phyloP scores from a whole-genome alignment of 2,113 vertebrate species.

The Amia ocellicauda region DNA sequence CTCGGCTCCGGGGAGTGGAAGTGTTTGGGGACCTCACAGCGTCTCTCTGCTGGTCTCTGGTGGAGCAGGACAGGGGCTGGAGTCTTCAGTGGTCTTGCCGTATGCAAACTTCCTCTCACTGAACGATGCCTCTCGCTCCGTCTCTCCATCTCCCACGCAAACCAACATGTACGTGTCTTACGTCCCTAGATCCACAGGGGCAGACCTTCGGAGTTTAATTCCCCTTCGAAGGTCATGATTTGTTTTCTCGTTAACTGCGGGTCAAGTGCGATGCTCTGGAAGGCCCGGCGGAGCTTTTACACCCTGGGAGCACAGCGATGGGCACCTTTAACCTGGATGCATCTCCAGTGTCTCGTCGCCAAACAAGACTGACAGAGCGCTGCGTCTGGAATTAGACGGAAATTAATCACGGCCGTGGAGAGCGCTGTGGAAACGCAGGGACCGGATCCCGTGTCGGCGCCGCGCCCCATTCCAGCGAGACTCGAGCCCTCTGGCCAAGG shows the following conservation, averaged over 20 bases:
- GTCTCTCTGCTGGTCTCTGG: too few relatives aligned
- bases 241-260: slow-evolving; percentile 28
- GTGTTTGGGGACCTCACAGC: too few relatives aligned
- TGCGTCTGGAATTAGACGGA: not conserved
- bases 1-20: too few relatives aligned
- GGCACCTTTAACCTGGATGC: not conserved
- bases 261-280: not conserved
- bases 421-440: not conserved
- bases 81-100: too few relatives aligned
- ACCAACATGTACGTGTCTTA: too few relatives aligned
- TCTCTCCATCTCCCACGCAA: too few relatives aligned
- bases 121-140: too few relatives aligned
- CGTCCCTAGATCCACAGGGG: too few relatives aligned
- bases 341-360: not conserved
- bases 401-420: not conserved
- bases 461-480: not conserved
- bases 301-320: not conserved
- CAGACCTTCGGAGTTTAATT: slow-evolving; percentile 8
- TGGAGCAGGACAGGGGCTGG: too few relatives aligned
- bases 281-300: not conserved
- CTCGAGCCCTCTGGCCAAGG: not conserved
- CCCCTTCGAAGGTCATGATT: slow-evolving; percentile 21
- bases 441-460: not conserved
- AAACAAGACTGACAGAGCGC: not conserved
- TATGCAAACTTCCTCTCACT: too few relatives aligned